Base-by-base conservation (phyloP, 1,140 invertebrate species). In the Cherax quadricarinatus region DNA sequence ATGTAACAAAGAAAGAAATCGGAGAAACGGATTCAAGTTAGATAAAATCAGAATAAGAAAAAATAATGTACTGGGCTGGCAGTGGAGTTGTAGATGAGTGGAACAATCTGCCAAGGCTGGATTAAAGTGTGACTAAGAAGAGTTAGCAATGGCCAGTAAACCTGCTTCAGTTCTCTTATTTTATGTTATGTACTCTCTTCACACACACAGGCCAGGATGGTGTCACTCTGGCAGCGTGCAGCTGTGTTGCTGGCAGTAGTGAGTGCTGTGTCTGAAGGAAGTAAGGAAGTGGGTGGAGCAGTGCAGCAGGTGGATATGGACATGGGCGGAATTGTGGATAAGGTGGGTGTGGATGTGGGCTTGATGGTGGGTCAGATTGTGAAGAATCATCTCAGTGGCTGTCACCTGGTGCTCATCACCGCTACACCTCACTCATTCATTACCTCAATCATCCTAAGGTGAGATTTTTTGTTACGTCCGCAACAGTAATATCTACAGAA, bases 381-480 rank as follows among this genome's bases (percentile, higher is more conserved):
- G 21, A n/a, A 84, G n/a, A 57, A 84, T 3, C 82, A 62, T 14
- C 41, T 60, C 53, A 1, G n/a, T 12, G 53, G 53, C 30, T 84
- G 82, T 62, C 82, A 84, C 53, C 51, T 84, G 82, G 82, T 84
- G 53, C 53, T 84, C 21, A 24, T 84, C 24, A 84, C 82, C 82
- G 62, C 82, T 62, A 60, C n/a, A 41, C 53, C 9, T 30, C 82
- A 62, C 30, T 84, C 82, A 30, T n/a, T 12, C 14, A 14, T 30
- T 10, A n/a, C 24, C 21, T 24, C 57, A 4, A 62, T 2, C n/a
- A 84, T 62, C 10, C 53, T 57, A n/a, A 84, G 53, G 82, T 84
- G 49, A 84, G 53, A 14, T 51, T 21, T 82, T 3, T 81, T 81
- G 41, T 80, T 80, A 41, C 57, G 0, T 41, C 30, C 30, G 30